Percentiles rank a stretch among this genome's conserved stretches.
Evolutionary conservation across 2,888 invertebrate species (phyloP).

Genomic region (Amiota mariae): DNA sequence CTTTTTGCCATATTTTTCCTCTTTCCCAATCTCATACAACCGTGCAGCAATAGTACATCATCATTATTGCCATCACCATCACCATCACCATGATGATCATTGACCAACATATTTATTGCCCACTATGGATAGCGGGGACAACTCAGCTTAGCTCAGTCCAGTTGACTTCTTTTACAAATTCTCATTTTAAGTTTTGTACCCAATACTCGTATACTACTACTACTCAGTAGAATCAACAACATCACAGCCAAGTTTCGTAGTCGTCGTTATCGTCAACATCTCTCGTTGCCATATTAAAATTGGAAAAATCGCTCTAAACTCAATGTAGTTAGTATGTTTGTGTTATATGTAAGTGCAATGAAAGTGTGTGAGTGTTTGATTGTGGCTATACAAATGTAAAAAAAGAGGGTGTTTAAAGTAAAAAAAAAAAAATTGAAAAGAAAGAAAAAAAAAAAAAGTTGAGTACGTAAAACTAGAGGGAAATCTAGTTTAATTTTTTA

Average conservation of each 20-base stretch:
- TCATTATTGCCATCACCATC: not conserved
- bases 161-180: not conserved
- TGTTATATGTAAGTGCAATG: not conserved
- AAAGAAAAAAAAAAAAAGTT: not conserved
- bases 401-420: not conserved
- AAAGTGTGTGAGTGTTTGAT: conserved; percentile 6
- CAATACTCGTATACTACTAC: too few relatives aligned
- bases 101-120: too few relatives aligned
- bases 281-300: conserved; percentile 50
- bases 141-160: conserved; percentile 1
- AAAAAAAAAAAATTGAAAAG: not conserved
- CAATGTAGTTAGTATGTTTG: conserved; percentile 1
- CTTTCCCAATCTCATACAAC: not conserved
- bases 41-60: not conserved
- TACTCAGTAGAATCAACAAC: not conserved
- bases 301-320: conserved; percentile 34
- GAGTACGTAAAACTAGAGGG: conserved; percentile 59
- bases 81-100: not conserved
- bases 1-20: not conserved
- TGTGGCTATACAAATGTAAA: not conserved
- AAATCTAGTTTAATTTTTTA: conserved; percentile 67
- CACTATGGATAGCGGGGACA: too few relatives aligned
- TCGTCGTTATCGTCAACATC: conserved; percentile 5
- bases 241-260: not conserved
- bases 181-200: conserved; percentile 16